Conservation (phyloP, 37 sponge, comb jelly and placozoan species). For the Cladorhizidae sp. region DNA sequence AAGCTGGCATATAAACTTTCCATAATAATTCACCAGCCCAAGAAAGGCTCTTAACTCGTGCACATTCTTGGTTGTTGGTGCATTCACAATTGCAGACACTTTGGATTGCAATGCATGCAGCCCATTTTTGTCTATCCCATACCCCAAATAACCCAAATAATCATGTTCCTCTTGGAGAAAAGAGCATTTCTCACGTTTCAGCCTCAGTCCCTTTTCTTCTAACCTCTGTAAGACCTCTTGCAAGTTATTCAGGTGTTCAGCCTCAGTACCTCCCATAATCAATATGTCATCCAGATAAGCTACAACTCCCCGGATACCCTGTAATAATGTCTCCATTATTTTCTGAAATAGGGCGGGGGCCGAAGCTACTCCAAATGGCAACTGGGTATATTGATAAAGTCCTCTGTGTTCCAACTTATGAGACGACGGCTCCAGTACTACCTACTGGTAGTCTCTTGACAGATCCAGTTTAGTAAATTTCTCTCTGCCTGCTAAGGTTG, state of each 20-base stretch:
- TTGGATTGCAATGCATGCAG: constrained; percentile 5
- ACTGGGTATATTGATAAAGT: constrained; percentile 20
- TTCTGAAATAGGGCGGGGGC: constrained; percentile 45
- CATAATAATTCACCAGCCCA: constrained; percentile 23
- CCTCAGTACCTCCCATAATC: constrained; percentile 17
- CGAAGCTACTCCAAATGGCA: constrained; percentile 46
- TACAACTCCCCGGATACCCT: constrained; percentile 3
- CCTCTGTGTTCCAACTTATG: constrained; percentile 13
- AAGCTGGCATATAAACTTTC: background rate
- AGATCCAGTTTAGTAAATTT: constrained; percentile 34
- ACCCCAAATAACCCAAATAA: constrained; percentile 11
- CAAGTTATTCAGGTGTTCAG: constrained; percentile 15
- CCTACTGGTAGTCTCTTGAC: constrained; percentile 14
- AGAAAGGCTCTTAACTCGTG: constrained; percentile 13
- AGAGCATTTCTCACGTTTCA: constrained; percentile 16
- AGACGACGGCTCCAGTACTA: constrained; percentile 9
- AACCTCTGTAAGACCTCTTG: constrained; percentile 28
- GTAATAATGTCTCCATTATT: constrained; percentile 26
- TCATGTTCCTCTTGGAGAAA: constrained; percentile 14
- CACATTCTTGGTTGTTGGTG: constrained; percentile 26
- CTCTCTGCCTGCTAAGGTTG: constrained; percentile 15
- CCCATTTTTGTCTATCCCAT: constrained; percentile 11
- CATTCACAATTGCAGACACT: constrained; percentile 1
- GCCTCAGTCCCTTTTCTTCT: constrained; percentile 20
- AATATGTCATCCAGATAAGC: constrained; percentile 39